Base-by-base conservation (phyloP, 2,113 vertebrate species). In the Nycticorax nycticorax region DNA sequence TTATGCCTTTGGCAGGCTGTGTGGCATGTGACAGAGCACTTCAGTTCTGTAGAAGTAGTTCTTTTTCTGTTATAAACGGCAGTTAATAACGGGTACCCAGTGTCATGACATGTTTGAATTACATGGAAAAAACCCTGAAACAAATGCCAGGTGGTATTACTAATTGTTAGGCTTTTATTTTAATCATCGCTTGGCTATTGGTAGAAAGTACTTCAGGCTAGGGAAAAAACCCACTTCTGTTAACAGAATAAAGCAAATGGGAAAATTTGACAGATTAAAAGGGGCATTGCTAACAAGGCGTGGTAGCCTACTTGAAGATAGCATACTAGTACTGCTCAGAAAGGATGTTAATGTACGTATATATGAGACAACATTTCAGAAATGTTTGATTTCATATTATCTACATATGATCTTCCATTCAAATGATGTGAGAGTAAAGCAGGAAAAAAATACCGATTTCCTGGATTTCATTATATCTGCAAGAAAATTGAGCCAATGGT, bases 81-180 rank as follows among this genome's bases (percentile, higher is more conserved):
- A 76, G 48, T 64, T 94, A 90, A 73, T 90, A 85, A 66, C 16
- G 28, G 72, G 83, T 92, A 43, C 26, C 56, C 62, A 53, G 77
- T 48, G 62, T 82, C 84, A 45, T 71, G 69, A 78, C 52, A 33
- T 53, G 43, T 78, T 81, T 81, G 63, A 91, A 74, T 81, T 87
- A 53, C 43, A 33, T 12, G 30, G 69, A 33, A 85, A 95, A 91
- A 88, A 66, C 41, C 21, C 52, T 53, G 69, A 88, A 89, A 91
- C 39, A 68, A 89, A 76, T 89, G 48, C 66, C 53, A 35, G 52
- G 74, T 85, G 55, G 6, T 64, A 63, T 85, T 85, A 18, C 45
- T 95, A 89, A 96, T 74, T 81, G 37, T 87, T 78, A 87, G 47
- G 86, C 21, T 95, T 84, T 71, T 87, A 59, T 84, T 93, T 92